Conservation (phyloP, 2,113 vertebrate genomes). For the Notothenia coriiceps region DNA sequence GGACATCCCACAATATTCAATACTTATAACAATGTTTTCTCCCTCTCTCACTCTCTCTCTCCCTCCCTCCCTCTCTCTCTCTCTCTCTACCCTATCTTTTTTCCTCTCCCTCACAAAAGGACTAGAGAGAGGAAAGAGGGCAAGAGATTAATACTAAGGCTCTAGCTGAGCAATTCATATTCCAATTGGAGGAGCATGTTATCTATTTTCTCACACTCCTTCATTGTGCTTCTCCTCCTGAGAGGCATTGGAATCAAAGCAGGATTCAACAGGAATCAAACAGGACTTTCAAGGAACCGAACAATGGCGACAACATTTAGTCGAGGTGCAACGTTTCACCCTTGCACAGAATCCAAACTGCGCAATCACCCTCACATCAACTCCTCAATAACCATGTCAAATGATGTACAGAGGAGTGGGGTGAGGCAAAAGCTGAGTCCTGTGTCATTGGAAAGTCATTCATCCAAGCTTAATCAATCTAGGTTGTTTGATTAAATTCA, state of each 20-base stretch:
- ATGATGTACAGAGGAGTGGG: slow-evolving; percentile 67
- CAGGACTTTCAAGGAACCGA: slow-evolving; percentile 59
- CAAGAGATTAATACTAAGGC: slow-evolving; percentile 79
- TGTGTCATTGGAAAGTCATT: slow-evolving; percentile 78
- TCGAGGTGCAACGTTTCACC: slow-evolving; percentile 29
- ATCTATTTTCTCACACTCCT: slow-evolving; percentile 75
- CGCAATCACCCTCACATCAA: slow-evolving; percentile 61
- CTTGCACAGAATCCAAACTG: slow-evolving; percentile 39
- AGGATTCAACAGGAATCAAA: slow-evolving; percentile 58
- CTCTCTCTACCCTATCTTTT: slow-evolving; percentile 18
- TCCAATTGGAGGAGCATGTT: slow-evolving; percentile 71
- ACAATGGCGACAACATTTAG: slow-evolving; percentile 48
- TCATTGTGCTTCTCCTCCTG: slow-evolving; percentile 56
- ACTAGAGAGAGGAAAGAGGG: slow-evolving; percentile 66
- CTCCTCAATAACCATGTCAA: slow-evolving; percentile 69
- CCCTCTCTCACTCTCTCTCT: slow-evolving; percentile 20
- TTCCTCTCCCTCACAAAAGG: slow-evolving; percentile 51
- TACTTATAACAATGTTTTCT: slow-evolving; percentile 52
- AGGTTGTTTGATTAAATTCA: slow-evolving; percentile 79
- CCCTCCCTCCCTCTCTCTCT: slow-evolving; percentile 6
- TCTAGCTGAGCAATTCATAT: slow-evolving; percentile 80
- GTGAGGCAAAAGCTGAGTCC: slow-evolving; percentile 57
- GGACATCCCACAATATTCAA: slow-evolving; percentile 82
- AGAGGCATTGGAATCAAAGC: slow-evolving; percentile 60
- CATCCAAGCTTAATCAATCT: slow-evolving; percentile 80